Evolutionary conservation across 2,797 vertebrate species (phyloP).

Genomic region (Molossus alvarezi): DNA sequence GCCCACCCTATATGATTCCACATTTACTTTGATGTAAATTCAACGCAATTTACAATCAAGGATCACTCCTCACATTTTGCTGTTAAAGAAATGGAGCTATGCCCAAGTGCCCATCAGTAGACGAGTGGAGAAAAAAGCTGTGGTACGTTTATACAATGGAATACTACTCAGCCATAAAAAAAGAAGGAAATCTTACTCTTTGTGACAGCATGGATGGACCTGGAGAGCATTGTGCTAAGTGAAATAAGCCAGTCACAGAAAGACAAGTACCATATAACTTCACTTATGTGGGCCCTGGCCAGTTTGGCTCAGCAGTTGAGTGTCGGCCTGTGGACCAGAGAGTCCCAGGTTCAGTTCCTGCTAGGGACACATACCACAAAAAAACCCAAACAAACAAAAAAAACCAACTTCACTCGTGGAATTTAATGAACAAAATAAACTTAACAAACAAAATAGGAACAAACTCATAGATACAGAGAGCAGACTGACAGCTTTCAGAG

Average conservation of each 20-base stretch:
- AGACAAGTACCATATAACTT: neutral
- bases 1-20: neutral
- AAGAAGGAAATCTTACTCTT: neutral
- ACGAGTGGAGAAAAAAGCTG: neutral
- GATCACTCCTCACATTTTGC: constrained; percentile 19
- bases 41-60: constrained; percentile 46
- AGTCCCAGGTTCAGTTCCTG: too few species aligned
- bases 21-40: constrained; percentile 24
- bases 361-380: too few species aligned
- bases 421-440: neutral
- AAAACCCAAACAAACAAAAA: too few species aligned
- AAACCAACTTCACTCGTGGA: neutral
- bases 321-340: too few species aligned
- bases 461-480: neutral
- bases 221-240: neutral
- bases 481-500: neutral
- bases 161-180: neutral
- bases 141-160: neutral
- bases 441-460: neutral
- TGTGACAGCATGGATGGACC: neutral
- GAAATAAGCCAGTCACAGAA: neutral
- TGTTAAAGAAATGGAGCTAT: neutral
- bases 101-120: neutral
- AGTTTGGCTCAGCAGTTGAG: too few species aligned
- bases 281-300: neutral